Conservation (phyloP, 92 coral and sea anemone species). For the Isaurus tuberculatus region DNA sequence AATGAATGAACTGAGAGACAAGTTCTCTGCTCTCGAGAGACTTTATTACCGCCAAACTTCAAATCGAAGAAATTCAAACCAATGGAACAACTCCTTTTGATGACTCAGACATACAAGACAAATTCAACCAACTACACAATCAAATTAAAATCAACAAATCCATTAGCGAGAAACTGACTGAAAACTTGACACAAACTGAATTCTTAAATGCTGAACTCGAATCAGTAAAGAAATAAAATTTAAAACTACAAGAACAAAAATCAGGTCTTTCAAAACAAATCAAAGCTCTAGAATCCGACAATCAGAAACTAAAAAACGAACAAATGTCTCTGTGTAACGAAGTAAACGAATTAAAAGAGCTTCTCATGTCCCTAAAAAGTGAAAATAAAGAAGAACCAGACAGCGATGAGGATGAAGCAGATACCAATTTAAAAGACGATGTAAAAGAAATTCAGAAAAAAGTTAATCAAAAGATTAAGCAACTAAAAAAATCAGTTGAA, state of each 20-base stretch:
- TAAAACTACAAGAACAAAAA: slow-evolving; percentile 28
- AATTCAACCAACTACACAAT: not conserved
- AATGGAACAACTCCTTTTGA: not conserved
- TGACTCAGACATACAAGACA: not conserved
- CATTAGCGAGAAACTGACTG: not conserved
- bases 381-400: not conserved
- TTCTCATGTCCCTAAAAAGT: not conserved
- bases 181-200: not conserved
- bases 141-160: slow-evolving; percentile 8
- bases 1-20: slow-evolving; percentile 17
- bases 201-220: slow-evolving; percentile 1
- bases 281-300: slow-evolving; percentile 1
- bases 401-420: not conserved
- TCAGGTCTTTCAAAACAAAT: slow-evolving; percentile 15
- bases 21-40: not conserved
- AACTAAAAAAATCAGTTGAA: not conserved
- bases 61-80: slow-evolving; percentile 6
- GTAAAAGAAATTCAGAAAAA: not conserved
- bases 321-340: not conserved
- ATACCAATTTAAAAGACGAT: not conserved
- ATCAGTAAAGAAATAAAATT: slow-evolving; percentile 16
- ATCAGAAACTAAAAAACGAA: not conserved
- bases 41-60: not conserved
- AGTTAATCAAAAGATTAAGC: not conserved
- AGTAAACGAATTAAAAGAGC: slow-evolving; percentile 3